Base-by-base conservation (phyloP, 2,888 invertebrate genomes). In the Spodoptera picta region DNA sequence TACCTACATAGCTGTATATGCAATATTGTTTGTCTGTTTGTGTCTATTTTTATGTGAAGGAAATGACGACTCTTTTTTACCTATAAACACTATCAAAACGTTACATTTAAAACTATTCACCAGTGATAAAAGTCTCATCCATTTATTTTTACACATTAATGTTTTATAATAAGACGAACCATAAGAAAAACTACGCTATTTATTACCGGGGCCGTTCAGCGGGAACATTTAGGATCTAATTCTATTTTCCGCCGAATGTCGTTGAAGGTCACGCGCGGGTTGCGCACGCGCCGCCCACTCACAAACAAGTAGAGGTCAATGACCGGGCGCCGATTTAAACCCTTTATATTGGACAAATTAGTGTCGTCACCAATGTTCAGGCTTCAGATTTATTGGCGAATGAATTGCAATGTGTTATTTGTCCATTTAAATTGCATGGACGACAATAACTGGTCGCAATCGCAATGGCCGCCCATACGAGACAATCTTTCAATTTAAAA, bases 281-380 rank as follows among this genome's bases (percentile, higher is more conserved):
- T 79, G 83, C 84, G 86, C 83, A 82, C 84, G 84, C 87, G 86
- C 87, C 90, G 88, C 90, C 89, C 85, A 86, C 87, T 77, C 75
- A 84, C 84, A 87, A 92, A 91, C 88, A 90, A 85, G 69, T 73
- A 82, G 75, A 82, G 90, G 83, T 85, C 86, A 74, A 65, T 70
- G 88, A 89, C 80, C 89, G 75, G 65, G 63, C 70, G 69, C 78
- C 75, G 71, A 82, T 83, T 83, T 66, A 62, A 63, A 69, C 61
- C 70, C 67, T 73, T 69, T 65, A 72, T 58, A 77, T 64, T 69
- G 55, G 53, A 56, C 60, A 59, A 70, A 70, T 74, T 59, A 43
- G 14, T 45, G 51, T 59, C 60, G 60, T 69, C 72, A 66, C 56
- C 50, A 67, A 64, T 72, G 57, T 61, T 59, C 48, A 55, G n/a